phyloP scores from a whole-genome alignment of 2,888 invertebrate species.

The Drosophila antonietae region DNA sequence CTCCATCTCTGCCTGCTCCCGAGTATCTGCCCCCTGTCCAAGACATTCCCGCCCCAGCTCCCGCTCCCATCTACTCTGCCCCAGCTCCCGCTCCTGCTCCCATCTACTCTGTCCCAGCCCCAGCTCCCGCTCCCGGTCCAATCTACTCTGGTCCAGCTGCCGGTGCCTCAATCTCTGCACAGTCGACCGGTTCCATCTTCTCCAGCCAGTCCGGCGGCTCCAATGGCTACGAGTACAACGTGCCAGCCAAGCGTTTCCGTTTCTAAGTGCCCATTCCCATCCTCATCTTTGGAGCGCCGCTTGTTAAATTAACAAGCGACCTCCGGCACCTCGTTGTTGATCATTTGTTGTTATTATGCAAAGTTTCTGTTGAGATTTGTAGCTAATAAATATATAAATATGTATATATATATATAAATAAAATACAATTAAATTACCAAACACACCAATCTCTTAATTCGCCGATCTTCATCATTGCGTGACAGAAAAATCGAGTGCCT shows the following conservation, averaged over 20 bases:
- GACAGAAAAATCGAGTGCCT: slow-evolving; percentile 39
- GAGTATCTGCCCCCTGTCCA: slow-evolving; percentile 50
- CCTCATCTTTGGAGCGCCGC: slow-evolving; percentile 30
- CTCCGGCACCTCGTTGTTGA: slow-evolving; percentile 65
- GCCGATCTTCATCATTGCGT: slow-evolving; percentile 15
- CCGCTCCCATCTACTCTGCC: slow-evolving; percentile 43
- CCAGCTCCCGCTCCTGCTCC: slow-evolving; percentile 47
- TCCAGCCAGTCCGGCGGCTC: slow-evolving; percentile 24
- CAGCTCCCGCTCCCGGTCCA: slow-evolving; percentile 39
- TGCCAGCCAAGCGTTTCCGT: slow-evolving; percentile 73
- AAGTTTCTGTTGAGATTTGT: slow-evolving; percentile 73
- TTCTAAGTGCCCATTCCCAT: slow-evolving; percentile 55
- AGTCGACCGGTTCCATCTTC: slow-evolving; percentile 12
- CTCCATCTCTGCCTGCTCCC: slow-evolving; percentile 45
- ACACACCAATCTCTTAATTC: slow-evolving; percentile 30
- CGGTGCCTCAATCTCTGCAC: slow-evolving; percentile 21
- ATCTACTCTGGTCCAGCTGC: slow-evolving; percentile 36
- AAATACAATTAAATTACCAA: slow-evolving; percentile 43
- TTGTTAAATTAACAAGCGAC: slow-evolving; percentile 74
- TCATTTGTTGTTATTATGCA: slow-evolving; percentile 76
- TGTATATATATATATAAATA: slow-evolving; percentile 14
- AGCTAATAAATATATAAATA: slow-evolving; percentile 64
- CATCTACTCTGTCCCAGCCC: slow-evolving; percentile 32
- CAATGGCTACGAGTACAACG: slow-evolving; percentile 70
- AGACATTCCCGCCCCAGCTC: slow-evolving; percentile 45